Evolutionary conservation across 2,113 vertebrate genomes (phyloP).

Genomic region (Amphiprion percula): DNA sequence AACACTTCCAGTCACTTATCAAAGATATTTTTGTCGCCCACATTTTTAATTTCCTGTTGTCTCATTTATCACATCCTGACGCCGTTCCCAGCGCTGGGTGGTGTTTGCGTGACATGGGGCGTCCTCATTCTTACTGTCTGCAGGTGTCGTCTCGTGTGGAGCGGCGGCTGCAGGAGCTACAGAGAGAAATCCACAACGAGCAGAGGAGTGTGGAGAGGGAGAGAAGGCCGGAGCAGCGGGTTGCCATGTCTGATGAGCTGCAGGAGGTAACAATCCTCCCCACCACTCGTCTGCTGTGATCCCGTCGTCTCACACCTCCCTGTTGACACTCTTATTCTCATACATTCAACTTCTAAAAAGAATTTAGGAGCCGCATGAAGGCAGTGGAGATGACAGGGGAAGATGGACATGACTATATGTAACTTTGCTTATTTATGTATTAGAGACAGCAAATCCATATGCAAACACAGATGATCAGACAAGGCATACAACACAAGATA

Average conservation of each 20-base stretch:
- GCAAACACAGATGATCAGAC: not conserved
- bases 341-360: not conserved
- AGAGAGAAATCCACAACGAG: constrained; percentile 87
- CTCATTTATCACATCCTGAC: constrained; percentile 42
- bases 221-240: constrained; percentile 84
- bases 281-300: constrained; percentile 28
- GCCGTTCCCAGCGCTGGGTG: not conserved
- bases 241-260: constrained; percentile 83
- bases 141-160: constrained; percentile 91
- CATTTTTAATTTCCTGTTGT: constrained; percentile 62
- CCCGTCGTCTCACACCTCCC: constrained; percentile 6
- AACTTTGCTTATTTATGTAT: too few relatives aligned
- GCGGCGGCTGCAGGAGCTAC: constrained; percentile 90
- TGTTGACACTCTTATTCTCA: constrained; percentile 14
- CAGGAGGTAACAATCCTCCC: constrained; percentile 87
- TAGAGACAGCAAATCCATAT: too few relatives aligned
- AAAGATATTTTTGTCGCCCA: constrained; percentile 34
- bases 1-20: constrained; percentile 16
- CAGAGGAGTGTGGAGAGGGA: constrained; percentile 78
- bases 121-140: constrained; percentile 35
- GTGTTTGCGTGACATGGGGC: constrained; percentile 43
- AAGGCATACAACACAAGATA: not conserved
- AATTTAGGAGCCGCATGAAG: not conserved
- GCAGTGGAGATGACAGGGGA: not conserved
- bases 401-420: too few relatives aligned